Conservation (phyloP, 2,113 vertebrate genomes). For the Taurulus bubalis region DNA sequence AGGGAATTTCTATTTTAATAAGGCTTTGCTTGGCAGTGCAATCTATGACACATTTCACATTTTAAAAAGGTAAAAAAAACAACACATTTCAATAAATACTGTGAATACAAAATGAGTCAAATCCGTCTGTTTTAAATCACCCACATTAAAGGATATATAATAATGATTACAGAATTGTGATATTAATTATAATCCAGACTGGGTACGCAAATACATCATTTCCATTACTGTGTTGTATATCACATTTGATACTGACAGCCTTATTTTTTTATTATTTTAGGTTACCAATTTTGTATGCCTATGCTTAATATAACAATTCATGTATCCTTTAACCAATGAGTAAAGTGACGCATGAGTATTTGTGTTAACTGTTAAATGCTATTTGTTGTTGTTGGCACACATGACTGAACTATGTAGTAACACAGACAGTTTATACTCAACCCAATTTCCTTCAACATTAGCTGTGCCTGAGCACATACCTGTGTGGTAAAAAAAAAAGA, state of each 20-base stretch:
- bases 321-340: neutral
- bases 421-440: neutral
- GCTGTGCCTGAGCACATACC: neutral
- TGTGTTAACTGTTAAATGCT: conserved; percentile 13
- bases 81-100: conserved; percentile 8
- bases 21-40: neutral
- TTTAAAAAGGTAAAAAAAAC: neutral
- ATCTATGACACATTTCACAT: conserved; percentile 29
- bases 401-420: neutral
- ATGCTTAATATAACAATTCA: conserved; percentile 3
- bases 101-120: neutral
- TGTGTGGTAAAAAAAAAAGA: neutral
- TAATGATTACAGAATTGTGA: neutral
- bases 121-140: neutral
- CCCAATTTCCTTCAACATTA: neutral
- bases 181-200: neutral
- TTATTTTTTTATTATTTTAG: conserved; percentile 9
- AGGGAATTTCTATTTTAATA: neutral
- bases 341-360: neutral
- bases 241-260: neutral
- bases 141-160: neutral
- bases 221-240: neutral
- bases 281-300: neutral
- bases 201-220: neutral
- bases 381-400: neutral